Percentiles rank a stretch among this genome's conserved stretches.
These are phyloP conservation scores for Salvelinus alpinus DNA, from an alignment of 2,113 vertebrate genomes.

Conservation along the genomic window DNA sequence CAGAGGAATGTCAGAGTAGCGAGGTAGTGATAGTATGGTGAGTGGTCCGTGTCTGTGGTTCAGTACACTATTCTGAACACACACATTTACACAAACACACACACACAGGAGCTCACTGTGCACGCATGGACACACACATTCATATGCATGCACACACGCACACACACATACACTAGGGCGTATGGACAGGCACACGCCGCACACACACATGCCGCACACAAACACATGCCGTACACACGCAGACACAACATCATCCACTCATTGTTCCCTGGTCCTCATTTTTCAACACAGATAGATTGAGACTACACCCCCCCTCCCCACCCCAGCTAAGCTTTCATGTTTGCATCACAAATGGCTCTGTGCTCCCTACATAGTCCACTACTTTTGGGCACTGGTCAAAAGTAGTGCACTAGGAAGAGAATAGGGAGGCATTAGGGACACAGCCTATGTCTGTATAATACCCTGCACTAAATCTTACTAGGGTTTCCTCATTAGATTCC, in stretches of 20 bases:
- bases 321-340: background rate
- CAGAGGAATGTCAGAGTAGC: slow-evolving; percentile 30
- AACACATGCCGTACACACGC: too few species aligned
- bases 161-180: background rate
- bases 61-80: too few species aligned
- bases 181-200: too few species aligned
- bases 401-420: too few species aligned
- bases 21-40: background rate
- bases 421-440: too few species aligned
- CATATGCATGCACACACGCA: background rate
- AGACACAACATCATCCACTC: too few species aligned
- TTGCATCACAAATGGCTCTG: too few species aligned
- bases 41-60: too few species aligned
- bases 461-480: slow-evolving; percentile 23
- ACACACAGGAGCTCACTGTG: too few species aligned
- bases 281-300: slow-evolving; percentile 10
- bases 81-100: background rate
- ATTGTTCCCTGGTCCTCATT: slow-evolving; percentile 5
- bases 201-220: too few species aligned
- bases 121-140: background rate
- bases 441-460: too few species aligned
- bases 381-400: too few species aligned
- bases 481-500: slow-evolving; percentile 13
- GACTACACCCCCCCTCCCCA: background rate
- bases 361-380: background rate